phyloP scores from a whole-genome alignment of 2,888 invertebrate genomes.

The Ophion slaviceki region DNA sequence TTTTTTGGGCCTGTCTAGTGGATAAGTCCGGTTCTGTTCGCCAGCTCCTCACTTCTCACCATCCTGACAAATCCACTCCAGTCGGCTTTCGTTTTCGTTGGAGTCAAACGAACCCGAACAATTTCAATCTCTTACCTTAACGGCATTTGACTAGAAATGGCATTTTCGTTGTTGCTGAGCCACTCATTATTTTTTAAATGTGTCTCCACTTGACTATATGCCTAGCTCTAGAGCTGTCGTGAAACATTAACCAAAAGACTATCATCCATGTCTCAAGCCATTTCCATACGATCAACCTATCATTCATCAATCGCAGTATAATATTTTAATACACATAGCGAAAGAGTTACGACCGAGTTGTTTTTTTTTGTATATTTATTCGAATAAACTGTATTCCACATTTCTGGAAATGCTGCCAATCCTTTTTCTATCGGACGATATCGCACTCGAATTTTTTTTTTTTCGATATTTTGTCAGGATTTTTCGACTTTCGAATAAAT shows the following conservation, averaged over 20 bases:
- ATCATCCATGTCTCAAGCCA: neutral
- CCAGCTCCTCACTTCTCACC: neutral
- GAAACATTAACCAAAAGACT: conserved; percentile 3
- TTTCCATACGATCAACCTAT: conserved; percentile 33
- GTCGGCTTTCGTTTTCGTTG: neutral
- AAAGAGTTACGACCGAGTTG: conserved; percentile 33
- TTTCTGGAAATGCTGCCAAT: conserved; percentile 11
- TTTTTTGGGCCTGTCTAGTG: too few species aligned
- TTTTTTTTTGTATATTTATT: conserved; percentile 61
- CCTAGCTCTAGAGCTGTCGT: neutral
- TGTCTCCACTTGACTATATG: neutral
- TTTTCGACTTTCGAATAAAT: neutral
- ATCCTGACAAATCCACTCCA: neutral
- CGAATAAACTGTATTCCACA: conserved; percentile 57
- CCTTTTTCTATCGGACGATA: conserved; percentile 9
- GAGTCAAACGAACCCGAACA: neutral
- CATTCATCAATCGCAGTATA: conserved; percentile 43
- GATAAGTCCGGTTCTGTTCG: too few species aligned
- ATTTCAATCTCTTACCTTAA: neutral
- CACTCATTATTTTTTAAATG: neutral
- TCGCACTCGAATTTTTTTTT: conserved; percentile 3
- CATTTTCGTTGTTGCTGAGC: neutral
- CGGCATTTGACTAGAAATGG: neutral
- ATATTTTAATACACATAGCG: conserved; percentile 37
- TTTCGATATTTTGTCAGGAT: neutral